Base-by-base conservation (phyloP, 1,140 invertebrate genomes). In the Charaxes varanes region DNA sequence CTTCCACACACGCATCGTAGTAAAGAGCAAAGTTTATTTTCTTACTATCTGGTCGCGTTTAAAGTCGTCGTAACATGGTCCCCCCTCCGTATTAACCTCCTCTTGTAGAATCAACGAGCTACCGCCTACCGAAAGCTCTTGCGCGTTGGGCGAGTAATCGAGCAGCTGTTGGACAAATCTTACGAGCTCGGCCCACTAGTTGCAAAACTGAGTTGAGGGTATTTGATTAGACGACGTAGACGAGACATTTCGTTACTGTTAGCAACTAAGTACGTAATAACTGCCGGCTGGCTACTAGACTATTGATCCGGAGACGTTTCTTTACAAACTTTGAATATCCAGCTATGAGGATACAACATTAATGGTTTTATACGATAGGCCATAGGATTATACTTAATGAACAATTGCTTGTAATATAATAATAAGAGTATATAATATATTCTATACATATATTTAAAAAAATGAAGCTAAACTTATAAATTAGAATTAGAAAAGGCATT, bases 121-220 rank as follows among this genome's bases (percentile, higher is more conserved):
- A 35, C 21, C 41, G 47, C 19, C 42, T 42, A 52, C 41, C 27
- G 36, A 41, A 45, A 59, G 63, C 42, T 65, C 67, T 40, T 11
- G 23, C 49, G 30, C 12, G 27, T 28, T 74, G 67, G 68, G 31
- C 40, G 41, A 30, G n/a, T 27, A 45, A 50, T 49, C 41, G 38
- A 64, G 63, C 68, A 68, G 66, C 66, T 72, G 68, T 67, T 67
- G 62, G 57, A 64, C 52, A 65, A 74, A 76, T 74, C 68, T 65
- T 67, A 68, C 62, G 71, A 74, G 56, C 44, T 67, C 61, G 41
- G 51, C 70, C 70, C 66, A 74, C 73, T 67, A 73, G 70, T 72
- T 74, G 70, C 67, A 65, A 70, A 66, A 69, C 58, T 55, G 59
- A 43, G 60, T 60, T 56, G 62, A 53, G 59, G 53, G 53, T 51